Base-by-base conservation (phyloP, 2,888 invertebrate genomes). In the Ormyrus thymus region DNA sequence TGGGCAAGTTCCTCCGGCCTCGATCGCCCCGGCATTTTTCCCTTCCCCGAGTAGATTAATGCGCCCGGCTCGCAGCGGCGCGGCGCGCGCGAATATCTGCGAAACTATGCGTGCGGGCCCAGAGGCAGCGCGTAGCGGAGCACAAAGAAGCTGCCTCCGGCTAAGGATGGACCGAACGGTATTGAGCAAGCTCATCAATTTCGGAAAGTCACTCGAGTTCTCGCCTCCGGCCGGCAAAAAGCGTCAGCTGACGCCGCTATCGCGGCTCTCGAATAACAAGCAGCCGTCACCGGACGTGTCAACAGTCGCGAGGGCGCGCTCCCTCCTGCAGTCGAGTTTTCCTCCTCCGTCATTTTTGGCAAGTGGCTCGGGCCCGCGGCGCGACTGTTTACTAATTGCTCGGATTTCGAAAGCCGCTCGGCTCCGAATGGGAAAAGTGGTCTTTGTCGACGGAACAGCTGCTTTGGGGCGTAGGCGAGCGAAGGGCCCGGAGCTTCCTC, bases 71-170 rank as follows among this genome's bases (percentile, higher is more conserved):
- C 7, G 81, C 82, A 79, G 78, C 84, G 84, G 85, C 85, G 85
- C 84, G 85, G 84, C 29, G 29, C 29, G 84, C 68, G 83, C 4
- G 86, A 86, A 87, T 75, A 75, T 88, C 88, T 86, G 86, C 86
- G 86, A 88, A 88, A 88, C 87, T 87, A 88, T 88, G 88, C 87
- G 84, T 85, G 29, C 29, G 29, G 78, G 83, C 86, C 84, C 83
- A 83, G 85, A 85, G 83, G 81, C 80, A 83, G 84, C 83, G 84
- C 83, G 78, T 81, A 65, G 50, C 59, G 15, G 13, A 83, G 84
- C 82, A 83, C 85, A 84, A 83, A 84, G 85, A 80, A 81, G 77
- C 82, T 15, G 59, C 50, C 59, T 29, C 29, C 29, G 4, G 29
- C 4, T 29, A 29, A 29, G 4, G 29, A 29, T 29, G 29, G 29